A percentile compares a stretch with the other conserved stretches of the same genome.
Evolutionary conservation across 2,113 vertebrate species (phyloP).

Genomic region (mouse (Mus musculus)): DNA sequence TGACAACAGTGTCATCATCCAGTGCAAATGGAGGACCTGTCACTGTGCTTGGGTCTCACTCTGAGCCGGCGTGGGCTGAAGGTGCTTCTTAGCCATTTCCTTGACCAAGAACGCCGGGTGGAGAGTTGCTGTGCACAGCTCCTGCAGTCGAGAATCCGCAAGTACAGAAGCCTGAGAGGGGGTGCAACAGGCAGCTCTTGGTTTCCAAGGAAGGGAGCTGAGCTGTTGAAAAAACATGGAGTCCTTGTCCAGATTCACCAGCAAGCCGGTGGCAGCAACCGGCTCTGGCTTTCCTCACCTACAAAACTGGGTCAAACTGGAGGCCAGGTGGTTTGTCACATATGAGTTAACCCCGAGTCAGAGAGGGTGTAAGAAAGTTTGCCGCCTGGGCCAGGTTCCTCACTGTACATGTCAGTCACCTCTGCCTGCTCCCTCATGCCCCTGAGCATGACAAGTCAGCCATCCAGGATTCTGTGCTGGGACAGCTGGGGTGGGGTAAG

Average conservation of each 20-base stretch:
- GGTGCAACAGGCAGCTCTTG: not conserved
- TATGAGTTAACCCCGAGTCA: slow-evolving; percentile 47
- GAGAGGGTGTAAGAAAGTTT: not conserved
- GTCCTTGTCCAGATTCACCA: not conserved
- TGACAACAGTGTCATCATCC: not conserved
- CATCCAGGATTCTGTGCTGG: not conserved
- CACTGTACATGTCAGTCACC: not conserved
- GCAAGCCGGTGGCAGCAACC: not conserved
- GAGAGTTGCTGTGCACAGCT: not conserved
- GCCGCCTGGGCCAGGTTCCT: not conserved
- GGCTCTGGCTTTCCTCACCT: not conserved
- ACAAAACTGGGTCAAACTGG: slow-evolving; percentile 1
- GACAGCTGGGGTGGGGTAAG: not conserved
- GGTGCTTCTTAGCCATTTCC: not conserved
- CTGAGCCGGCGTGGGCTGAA: not conserved
- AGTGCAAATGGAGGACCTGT: not conserved
- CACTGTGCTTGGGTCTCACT: not conserved
- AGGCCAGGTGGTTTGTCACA: slow-evolving; percentile 19
- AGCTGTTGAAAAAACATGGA: not conserved
- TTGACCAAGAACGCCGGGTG: not conserved
- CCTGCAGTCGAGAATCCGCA: not conserved
- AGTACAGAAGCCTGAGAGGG: rapidly evolving
- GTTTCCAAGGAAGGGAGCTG: not conserved
- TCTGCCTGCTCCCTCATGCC: not conserved
- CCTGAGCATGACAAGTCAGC: not conserved